These are phyloP conservation scores for Takifugu bimaculatus DNA, from an alignment of 2,113 vertebrate genomes.

Conservation along the genomic window DNA sequence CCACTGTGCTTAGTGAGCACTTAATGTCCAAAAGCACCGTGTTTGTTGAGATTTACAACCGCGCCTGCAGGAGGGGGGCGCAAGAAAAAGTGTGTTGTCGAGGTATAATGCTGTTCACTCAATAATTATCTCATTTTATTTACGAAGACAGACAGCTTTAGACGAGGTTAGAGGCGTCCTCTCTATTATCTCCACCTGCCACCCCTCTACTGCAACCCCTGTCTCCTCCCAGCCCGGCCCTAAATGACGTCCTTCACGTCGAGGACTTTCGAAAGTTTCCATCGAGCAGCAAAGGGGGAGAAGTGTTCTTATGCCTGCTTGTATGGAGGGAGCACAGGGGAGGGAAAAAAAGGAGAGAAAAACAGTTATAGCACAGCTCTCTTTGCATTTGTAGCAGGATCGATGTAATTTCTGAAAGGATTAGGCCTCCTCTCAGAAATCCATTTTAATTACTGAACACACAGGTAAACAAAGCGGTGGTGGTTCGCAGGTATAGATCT, in stretches of 20 bases:
- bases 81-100: constrained; percentile 59
- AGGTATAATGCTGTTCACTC: constrained; percentile 70
- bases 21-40: constrained; percentile 74
- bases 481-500: constrained; percentile 57
- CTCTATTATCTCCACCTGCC: constrained; percentile 67
- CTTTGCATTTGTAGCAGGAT: constrained; percentile 40
- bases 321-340: constrained; percentile 12
- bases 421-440: constrained; percentile 64
- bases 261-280: constrained; percentile 66
- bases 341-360: background rate
- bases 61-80: constrained; percentile 40
- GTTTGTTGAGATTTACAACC: constrained; percentile 76
- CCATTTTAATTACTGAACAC: constrained; percentile 75
- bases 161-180: constrained; percentile 67
- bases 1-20: constrained; percentile 73
- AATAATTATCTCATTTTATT: constrained; percentile 80
- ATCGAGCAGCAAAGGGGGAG: background rate
- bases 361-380: constrained; percentile 34
- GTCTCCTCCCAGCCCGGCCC: constrained; percentile 6
- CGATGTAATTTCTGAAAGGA: constrained; percentile 70
- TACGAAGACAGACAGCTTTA: constrained; percentile 70
- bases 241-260: constrained; percentile 61
- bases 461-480: constrained; percentile 68
- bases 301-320: background rate
- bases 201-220: constrained; percentile 16